Evolutionary conservation across 2,888 invertebrate species (phyloP).

Genomic region (Anagyrus pseudococci): DNA sequence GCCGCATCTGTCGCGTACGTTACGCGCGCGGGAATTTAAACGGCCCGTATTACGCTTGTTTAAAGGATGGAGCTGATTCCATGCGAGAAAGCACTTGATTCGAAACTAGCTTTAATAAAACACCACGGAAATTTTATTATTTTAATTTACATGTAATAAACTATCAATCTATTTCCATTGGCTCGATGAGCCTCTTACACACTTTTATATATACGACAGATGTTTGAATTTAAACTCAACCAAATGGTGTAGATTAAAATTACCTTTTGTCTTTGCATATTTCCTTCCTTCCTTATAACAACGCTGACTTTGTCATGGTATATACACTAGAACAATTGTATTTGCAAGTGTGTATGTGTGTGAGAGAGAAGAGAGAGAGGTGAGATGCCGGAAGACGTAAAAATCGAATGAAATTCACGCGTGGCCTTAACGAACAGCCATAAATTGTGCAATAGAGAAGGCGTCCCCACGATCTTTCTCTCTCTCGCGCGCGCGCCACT

Average conservation of each 20-base stretch:
- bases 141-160: no score
- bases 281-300: not conserved
- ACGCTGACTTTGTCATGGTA: no score
- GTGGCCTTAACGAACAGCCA: constrained; percentile 49
- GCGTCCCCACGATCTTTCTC: constrained; percentile 14
- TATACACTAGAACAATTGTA: no score
- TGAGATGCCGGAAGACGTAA: constrained; percentile 1
- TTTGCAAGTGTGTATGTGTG: no score
- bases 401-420: constrained; percentile 9
- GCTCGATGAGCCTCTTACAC: no score
- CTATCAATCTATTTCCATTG: no score
- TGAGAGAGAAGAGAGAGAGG: constrained; percentile 1
- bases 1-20: constrained; percentile 13
- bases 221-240: no score
- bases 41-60: constrained; percentile 27
- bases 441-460: constrained; percentile 54
- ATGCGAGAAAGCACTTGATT: constrained; percentile 25
- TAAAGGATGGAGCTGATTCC: constrained; percentile 19
- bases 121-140: no score
- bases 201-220: no score
- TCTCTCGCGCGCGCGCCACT: constrained; percentile 42
- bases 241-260: no score
- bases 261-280: no score
- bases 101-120: no score
- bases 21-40: constrained; percentile 33